phyloP scores from a whole-genome alignment of 2,888 invertebrate genomes.

The Gryllus longicercus region DNA sequence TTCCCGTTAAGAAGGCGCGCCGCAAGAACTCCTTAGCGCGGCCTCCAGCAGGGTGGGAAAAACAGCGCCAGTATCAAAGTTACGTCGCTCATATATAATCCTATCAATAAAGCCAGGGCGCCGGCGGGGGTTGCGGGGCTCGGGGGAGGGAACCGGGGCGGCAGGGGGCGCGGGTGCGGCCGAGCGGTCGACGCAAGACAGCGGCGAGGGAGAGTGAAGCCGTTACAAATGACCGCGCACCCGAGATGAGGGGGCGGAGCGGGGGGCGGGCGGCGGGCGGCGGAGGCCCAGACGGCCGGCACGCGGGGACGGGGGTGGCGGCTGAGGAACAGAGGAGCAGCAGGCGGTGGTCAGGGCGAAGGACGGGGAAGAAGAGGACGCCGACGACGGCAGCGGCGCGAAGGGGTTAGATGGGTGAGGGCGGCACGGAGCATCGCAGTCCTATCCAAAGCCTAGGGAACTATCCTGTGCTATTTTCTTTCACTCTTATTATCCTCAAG shows the following conservation, averaged over 20 bases:
- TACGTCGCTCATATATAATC: conserved; percentile 17
- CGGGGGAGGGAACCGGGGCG: not conserved
- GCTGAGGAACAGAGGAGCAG: not conserved
- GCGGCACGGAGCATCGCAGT: not conserved
- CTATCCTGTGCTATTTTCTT: too few species aligned
- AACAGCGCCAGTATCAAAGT: conserved; percentile 17
- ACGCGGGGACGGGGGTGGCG: not conserved
- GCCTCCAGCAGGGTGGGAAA: not conserved
- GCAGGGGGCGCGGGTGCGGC: not conserved
- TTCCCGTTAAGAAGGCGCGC: not conserved
- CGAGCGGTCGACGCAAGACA: conserved; percentile 17
- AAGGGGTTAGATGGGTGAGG: not conserved
- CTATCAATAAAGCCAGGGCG: not conserved
- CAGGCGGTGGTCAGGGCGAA: not conserved
- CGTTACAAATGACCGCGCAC: conserved; percentile 8
- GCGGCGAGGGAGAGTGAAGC: not conserved
- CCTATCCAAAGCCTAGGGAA: not conserved
- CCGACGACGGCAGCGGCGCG: not conserved
- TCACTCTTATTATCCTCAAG: too few species aligned
- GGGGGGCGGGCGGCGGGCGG: not conserved
- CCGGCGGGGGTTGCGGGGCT: not conserved
- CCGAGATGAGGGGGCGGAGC: not conserved
- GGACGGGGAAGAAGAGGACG: conserved; percentile 1
- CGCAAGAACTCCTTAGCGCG: conserved; percentile 1
- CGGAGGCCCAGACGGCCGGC: not conserved